A percentile compares a stretch with the other conserved stretches of the same genome.
phyloP scores from a whole-genome alignment of 1,140 invertebrate genomes.

The Eueides isabella region DNA sequence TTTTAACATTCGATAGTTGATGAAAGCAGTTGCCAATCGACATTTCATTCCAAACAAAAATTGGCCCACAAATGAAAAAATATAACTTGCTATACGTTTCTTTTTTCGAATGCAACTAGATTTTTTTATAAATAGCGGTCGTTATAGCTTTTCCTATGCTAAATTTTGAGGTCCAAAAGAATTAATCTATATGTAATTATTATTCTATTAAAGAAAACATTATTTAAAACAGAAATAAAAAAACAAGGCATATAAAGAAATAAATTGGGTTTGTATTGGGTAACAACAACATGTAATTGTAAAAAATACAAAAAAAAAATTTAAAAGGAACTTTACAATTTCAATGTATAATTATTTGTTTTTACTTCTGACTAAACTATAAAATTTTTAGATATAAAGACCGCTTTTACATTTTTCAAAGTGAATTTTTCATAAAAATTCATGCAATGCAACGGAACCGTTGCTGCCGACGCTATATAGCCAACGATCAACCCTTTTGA shows the following conservation, averaged over 20 bases:
- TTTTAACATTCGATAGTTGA: not conserved
- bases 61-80: constrained; percentile 13
- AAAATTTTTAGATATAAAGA: not conserved
- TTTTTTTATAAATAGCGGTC: not conserved
- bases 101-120: not conserved
- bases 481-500: constrained; percentile 83
- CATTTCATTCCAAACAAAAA: constrained; percentile 19
- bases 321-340: too few species aligned
- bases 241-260: too few species aligned
- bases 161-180: not conserved
- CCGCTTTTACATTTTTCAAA: not conserved
- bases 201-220: not conserved
- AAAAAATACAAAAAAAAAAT: too few species aligned
- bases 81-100: not conserved
- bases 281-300: too few species aligned
- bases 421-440: not conserved
- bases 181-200: too few species aligned
- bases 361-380: too few species aligned
- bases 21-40: constrained; percentile 4
- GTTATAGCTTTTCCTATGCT: not conserved
- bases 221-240: not conserved
- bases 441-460: constrained; percentile 71
- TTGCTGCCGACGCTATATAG: constrained; percentile 50
- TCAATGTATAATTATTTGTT: too few species aligned
- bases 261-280: too few species aligned